Percentiles rank a stretch among this genome's conserved stretches.
Conservation (phyloP, 2,888 invertebrate species). For the Desoria tigrina region DNA sequence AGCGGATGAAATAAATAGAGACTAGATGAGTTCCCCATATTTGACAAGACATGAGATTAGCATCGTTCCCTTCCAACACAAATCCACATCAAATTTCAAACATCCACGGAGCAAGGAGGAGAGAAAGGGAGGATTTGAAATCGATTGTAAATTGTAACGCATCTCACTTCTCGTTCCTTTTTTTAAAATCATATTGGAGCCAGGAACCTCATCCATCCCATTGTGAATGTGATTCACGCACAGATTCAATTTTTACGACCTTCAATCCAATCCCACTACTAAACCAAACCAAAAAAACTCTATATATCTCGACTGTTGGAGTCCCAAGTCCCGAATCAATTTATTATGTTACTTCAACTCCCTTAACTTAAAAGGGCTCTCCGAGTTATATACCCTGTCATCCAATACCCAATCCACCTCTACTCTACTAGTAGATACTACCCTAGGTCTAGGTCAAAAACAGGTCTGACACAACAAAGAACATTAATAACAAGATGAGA, state of each 20-base stretch:
- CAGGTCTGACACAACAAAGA: no score
- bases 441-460: conserved; percentile 4
- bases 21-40: no score
- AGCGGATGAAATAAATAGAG: no score
- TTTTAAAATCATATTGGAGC: no score
- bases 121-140: conserved; percentile 1
- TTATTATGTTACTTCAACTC: background rate
- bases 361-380: background rate
- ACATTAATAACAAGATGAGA: no score
- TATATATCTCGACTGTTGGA: no score
- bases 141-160: conserved; percentile 19
- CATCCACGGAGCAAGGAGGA: background rate
- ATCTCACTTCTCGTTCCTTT: conserved; percentile 5
- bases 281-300: background rate
- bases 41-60: conserved; percentile 19
- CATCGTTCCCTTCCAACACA: conserved; percentile 10
- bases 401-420: background rate
- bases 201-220: background rate
- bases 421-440: background rate
- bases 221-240: conserved; percentile 20
- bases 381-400: background rate
- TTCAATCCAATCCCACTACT: conserved; percentile 7
- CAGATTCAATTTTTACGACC: conserved; percentile 16
- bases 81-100: background rate
- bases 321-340: conserved; percentile 12